Conservation (phyloP, 2,888 invertebrate genomes). For the Ditylenchus weischeri region DNA sequence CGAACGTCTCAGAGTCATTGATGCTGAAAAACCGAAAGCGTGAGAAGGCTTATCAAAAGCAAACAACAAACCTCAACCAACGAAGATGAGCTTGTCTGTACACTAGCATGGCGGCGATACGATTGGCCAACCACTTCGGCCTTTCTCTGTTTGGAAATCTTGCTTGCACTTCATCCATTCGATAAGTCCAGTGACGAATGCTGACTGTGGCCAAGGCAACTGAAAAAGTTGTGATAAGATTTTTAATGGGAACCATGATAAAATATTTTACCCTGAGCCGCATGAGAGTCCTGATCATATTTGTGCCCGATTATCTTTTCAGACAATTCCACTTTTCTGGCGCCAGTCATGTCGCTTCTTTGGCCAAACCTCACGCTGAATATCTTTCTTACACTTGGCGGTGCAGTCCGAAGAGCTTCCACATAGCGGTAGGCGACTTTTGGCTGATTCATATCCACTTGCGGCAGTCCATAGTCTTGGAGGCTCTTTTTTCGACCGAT, state of each 20-base stretch:
- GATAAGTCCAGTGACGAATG: slow-evolving; percentile 55
- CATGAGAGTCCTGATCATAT: slow-evolving; percentile 45
- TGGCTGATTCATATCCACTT: slow-evolving; percentile 42
- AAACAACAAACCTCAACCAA: no score
- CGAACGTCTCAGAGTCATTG: slow-evolving; percentile 16
- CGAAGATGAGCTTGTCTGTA: slow-evolving; percentile 30
- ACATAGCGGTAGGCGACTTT: slow-evolving; percentile 44
- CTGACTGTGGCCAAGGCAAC: slow-evolving; percentile 55
- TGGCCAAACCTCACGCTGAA: slow-evolving; percentile 54
- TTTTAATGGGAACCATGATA: not conserved
- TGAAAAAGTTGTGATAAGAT: slow-evolving; percentile 26
- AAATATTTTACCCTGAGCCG: slow-evolving; percentile 43
- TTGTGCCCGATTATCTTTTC: slow-evolving; percentile 46
- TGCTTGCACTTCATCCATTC: slow-evolving; percentile 48
- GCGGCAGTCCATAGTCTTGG: slow-evolving; percentile 48
- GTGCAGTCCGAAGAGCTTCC: slow-evolving; percentile 47
- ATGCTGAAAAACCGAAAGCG: slow-evolving; percentile 5
- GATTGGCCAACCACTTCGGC: slow-evolving; percentile 51
- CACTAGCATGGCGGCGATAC: slow-evolving; percentile 48
- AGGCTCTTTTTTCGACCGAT: slow-evolving; percentile 17
- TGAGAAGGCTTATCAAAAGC: no score
- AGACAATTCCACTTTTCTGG: slow-evolving; percentile 50
- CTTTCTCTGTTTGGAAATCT: slow-evolving; percentile 1
- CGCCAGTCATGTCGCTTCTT: slow-evolving; percentile 45
- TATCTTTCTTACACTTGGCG: slow-evolving; percentile 51